Percentiles rank a stretch among this genome's conserved stretches.
These are phyloP conservation scores for Pelobates cultripes DNA, from an alignment of 2,797 vertebrate species.

Conservation along the genomic window DNA sequence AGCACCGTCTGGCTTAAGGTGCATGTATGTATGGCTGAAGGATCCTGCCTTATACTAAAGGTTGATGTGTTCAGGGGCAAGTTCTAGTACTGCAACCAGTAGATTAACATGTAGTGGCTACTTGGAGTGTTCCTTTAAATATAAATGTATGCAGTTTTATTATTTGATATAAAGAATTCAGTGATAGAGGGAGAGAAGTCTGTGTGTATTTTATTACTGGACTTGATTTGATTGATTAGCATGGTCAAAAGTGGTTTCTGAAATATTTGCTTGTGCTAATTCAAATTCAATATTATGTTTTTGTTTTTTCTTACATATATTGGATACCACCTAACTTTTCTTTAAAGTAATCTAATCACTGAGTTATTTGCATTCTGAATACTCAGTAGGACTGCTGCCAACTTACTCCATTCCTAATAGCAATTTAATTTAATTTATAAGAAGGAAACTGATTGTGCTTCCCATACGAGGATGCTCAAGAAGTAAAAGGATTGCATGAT, in stretches of 20 bases:
- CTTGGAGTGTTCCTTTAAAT: too few species aligned
- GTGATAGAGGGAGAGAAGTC: too few species aligned
- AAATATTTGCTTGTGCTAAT: background rate
- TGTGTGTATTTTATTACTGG: too few species aligned
- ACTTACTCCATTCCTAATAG: background rate
- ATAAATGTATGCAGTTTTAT: too few species aligned
- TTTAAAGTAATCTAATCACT: conserved; percentile 13
- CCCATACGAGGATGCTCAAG: background rate
- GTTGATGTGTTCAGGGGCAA: too few species aligned
- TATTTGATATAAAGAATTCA: too few species aligned
- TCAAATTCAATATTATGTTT: background rate
- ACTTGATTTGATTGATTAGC: background rate
- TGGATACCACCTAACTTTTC: background rate
- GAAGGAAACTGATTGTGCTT: conserved; percentile 7
- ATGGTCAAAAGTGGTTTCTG: background rate
- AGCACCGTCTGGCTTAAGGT: too few species aligned
- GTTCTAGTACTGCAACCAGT: too few species aligned
- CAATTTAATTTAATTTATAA: conserved; percentile 23
- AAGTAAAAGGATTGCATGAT: too few species aligned
- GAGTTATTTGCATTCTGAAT: conserved; percentile 10
- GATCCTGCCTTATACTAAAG: too few species aligned
- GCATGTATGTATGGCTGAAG: too few species aligned
- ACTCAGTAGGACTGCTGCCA: conserved; percentile 8
- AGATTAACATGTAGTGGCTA: too few species aligned
- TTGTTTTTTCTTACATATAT: background rate